phyloP scores from a whole-genome alignment of 2,797 vertebrate genomes.

The Sciurus vulgaris region DNA sequence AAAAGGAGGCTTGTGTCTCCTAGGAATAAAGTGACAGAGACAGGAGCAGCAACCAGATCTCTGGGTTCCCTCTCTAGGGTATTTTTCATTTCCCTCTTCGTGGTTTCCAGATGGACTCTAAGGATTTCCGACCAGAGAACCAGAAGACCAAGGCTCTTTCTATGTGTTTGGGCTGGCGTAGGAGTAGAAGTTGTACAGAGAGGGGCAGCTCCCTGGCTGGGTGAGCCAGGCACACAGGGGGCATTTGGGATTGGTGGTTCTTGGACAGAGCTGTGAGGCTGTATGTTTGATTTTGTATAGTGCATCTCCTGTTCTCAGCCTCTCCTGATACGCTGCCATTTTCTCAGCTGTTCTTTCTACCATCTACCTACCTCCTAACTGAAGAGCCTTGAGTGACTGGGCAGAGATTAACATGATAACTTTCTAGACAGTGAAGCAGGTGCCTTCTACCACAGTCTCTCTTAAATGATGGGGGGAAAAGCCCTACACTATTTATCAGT shows the following conservation, averaged over 20 bases:
- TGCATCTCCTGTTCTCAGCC: not conserved
- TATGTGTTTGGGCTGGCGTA: not conserved
- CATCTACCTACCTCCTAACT: not conserved
- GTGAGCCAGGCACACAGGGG: not conserved
- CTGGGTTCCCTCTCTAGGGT: not conserved
- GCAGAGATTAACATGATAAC: not conserved
- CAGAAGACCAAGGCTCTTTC: not conserved
- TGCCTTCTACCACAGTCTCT: not conserved
- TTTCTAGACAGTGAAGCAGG: constrained; percentile 7
- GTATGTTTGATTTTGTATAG: not conserved
- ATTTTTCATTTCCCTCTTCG: not conserved
- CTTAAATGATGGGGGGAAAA: not conserved
- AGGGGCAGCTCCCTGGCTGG: not conserved
- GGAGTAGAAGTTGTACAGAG: not conserved
- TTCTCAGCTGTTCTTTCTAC: not conserved
- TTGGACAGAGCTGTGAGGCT: not conserved
- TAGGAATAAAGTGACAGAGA: not conserved
- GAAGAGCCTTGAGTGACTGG: not conserved
- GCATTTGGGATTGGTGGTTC: not conserved
- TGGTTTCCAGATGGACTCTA: not conserved
- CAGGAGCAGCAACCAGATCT: not conserved
- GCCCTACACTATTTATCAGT: not conserved
- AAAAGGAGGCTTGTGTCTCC: not conserved
- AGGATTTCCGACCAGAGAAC: not conserved
- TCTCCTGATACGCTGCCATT: not conserved